Evolutionary conservation across 2,113 vertebrate species (phyloP).

Genomic region (Erythrolamprus reginae): DNA sequence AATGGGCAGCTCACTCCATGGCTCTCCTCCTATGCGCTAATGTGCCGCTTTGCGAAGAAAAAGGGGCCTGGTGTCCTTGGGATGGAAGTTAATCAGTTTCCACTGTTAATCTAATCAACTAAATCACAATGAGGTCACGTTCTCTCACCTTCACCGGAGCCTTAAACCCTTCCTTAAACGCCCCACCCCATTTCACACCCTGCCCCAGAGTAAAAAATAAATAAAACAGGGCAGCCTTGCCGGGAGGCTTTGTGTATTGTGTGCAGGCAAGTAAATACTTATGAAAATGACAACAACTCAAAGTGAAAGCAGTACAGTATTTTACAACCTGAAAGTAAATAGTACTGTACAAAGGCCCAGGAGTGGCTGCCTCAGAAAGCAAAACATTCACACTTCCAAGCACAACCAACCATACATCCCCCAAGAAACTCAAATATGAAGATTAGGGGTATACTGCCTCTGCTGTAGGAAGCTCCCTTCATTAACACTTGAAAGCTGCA

Average conservation of each 20-base stretch:
- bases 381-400: too few relatives aligned
- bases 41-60: neutral
- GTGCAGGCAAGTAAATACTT: neutral
- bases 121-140: neutral
- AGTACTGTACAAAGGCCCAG: neutral
- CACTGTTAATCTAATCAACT: neutral
- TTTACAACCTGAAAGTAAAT: neutral
- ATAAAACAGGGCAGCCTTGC: neutral
- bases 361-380: neutral
- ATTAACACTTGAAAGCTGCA: neutral
- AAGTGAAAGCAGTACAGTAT: neutral
- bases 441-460: neutral
- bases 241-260: neutral
- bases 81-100: neutral
- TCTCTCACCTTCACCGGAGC: neutral
- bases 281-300: neutral
- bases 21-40: neutral
- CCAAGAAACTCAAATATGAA: too few relatives aligned
- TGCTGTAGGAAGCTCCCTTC: neutral
- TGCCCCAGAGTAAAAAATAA: neutral
- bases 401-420: too few relatives aligned
- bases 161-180: neutral
- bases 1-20: too few relatives aligned
- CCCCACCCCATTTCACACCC: neutral
- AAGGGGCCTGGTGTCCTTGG: neutral